Conservation (phyloP, 2,888 invertebrate genomes). For the Drosophila ezoana region DNA sequence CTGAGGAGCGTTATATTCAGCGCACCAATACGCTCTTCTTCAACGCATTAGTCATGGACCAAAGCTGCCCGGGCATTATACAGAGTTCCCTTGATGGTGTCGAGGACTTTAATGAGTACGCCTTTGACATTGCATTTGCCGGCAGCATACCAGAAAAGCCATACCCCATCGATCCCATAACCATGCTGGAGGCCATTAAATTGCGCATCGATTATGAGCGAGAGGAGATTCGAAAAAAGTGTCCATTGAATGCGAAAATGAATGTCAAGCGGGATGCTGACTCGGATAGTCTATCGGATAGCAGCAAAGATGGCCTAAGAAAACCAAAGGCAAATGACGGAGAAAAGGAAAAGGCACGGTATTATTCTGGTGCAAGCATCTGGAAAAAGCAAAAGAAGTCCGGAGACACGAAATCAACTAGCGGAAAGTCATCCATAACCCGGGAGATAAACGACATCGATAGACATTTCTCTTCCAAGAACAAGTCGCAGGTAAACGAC, state of each 20-base stretch:
- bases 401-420: not conserved
- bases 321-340: not conserved
- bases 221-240: conserved; percentile 33
- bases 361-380: not conserved
- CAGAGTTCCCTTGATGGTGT: conserved; percentile 64
- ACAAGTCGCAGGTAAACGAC: conserved; percentile 62
- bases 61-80: conserved; percentile 66
- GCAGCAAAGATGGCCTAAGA: not conserved
- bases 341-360: not conserved
- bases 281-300: not conserved
- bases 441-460: conserved; percentile 38
- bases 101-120: conserved; percentile 65
- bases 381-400: not conserved
- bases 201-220: conserved; percentile 71
- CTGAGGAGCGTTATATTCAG: conserved; percentile 42
- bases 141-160: conserved; percentile 41
- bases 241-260: not conserved
- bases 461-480: conserved; percentile 48
- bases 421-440: not conserved
- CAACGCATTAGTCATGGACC: conserved; percentile 65
- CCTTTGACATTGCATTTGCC: conserved; percentile 57
- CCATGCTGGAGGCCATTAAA: conserved; percentile 75
- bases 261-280: not conserved
- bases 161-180: conserved; percentile 66
- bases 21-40: conserved; percentile 36